phyloP scores from a whole-genome alignment of 1,140 invertebrate genomes.

The Euura lappo region DNA sequence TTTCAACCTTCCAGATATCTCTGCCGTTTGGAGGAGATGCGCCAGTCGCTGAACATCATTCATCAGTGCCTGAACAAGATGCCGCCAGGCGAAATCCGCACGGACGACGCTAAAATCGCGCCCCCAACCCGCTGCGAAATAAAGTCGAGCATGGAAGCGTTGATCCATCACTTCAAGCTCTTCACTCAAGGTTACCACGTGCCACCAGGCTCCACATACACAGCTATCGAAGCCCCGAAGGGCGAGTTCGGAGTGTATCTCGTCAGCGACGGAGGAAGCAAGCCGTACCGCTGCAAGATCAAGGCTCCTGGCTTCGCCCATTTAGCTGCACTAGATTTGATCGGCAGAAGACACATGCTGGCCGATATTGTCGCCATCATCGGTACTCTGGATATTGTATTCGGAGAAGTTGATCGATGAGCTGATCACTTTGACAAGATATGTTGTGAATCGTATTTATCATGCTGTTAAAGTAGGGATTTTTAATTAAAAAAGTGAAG shows the following conservation, averaged over 20 bases:
- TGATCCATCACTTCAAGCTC: conserved; percentile 99
- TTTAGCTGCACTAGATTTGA: conserved; percentile 86
- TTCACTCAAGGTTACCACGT: conserved; percentile 97
- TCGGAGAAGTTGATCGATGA: conserved; percentile 96
- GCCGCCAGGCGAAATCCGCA: conserved; percentile 92
- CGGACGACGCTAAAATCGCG: conserved; percentile 92
- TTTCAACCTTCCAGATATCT: conserved; percentile 75
- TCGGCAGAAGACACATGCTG: conserved; percentile 86
- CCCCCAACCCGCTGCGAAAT: conserved; percentile 92
- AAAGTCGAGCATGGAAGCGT: conserved; percentile 98
- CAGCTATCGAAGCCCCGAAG: conserved; percentile 96
- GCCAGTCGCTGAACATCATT: conserved; percentile 93
- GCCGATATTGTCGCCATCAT: conserved; percentile 98
- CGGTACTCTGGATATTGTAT: conserved; percentile 92
- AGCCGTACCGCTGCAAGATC: conserved; percentile 96
- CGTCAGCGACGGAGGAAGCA: conserved; percentile 93
- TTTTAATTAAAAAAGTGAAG: too few species aligned
- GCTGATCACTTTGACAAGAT: conserved; percentile 4
- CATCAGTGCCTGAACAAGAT: conserved; percentile 97
- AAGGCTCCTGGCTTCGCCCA: conserved; percentile 97
- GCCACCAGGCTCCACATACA: conserved; percentile 93
- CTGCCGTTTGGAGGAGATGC: conserved; percentile 95
- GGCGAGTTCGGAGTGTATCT: conserved; percentile 98
- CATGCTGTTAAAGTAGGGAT: too few species aligned
- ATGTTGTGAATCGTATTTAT: too few species aligned